phyloP scores from a whole-genome alignment of 2,113 vertebrate species.

The Leptocoma aspasia region DNA sequence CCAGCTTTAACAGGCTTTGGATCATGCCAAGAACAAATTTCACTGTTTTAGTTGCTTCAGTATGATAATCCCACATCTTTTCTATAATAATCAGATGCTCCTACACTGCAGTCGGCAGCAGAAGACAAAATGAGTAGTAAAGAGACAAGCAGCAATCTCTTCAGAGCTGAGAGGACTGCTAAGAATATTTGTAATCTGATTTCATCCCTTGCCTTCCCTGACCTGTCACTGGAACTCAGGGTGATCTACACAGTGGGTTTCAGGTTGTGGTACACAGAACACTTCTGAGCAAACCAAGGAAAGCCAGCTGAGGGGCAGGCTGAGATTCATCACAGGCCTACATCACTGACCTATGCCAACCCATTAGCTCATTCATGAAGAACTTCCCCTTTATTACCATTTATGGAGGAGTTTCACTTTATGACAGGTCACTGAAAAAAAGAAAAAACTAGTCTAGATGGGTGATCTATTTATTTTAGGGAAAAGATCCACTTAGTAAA shows the following conservation, averaged over 20 bases:
- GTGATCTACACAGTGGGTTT: background rate
- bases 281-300: background rate
- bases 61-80: constrained; percentile 29
- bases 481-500: background rate
- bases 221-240: background rate
- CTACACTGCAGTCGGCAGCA: background rate
- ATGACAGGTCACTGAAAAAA: background rate
- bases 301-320: background rate
- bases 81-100: constrained; percentile 47
- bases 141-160: background rate
- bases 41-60: constrained; percentile 33
- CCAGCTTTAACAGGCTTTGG: constrained; percentile 14
- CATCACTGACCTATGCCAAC: background rate
- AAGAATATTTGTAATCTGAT: background rate
- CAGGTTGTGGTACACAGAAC: background rate
- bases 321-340: background rate
- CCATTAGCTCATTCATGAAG: background rate
- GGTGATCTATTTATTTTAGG: background rate
- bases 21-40: constrained; percentile 29
- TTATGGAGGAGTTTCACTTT: background rate
- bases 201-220: background rate
- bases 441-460: background rate
- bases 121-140: constrained; percentile 5
- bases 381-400: background rate
- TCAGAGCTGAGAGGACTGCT: background rate